phyloP scores from a whole-genome alignment of 2,888 invertebrate genomes.

The Archips crataeganus region DNA sequence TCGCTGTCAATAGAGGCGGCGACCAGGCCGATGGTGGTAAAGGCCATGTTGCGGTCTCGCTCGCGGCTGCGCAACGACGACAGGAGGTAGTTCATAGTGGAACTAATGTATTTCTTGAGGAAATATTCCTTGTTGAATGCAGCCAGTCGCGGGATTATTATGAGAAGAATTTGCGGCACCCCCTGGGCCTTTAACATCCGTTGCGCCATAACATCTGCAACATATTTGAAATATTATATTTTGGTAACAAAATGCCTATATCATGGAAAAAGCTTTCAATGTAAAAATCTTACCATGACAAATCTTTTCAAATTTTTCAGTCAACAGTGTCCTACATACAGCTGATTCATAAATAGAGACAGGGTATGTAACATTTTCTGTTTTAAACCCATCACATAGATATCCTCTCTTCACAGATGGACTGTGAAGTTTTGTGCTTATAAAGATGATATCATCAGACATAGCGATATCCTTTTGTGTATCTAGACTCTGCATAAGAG shows the following conservation, averaged over 20 bases:
- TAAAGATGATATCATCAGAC: constrained; percentile 85
- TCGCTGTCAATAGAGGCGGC: constrained; percentile 95
- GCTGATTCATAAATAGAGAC: constrained; percentile 93
- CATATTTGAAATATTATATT: constrained; percentile 18
- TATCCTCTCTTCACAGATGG: constrained; percentile 85
- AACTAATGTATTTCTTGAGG: constrained; percentile 89
- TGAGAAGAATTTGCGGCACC: constrained; percentile 94
- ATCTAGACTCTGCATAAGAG: constrained; percentile 87
- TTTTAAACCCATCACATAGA: constrained; percentile 79
- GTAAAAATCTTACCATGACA: constrained; percentile 83
- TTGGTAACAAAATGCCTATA: no score
- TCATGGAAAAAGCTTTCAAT: not conserved
- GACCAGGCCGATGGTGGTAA: constrained; percentile 95
- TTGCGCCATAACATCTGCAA: constrained; percentile 91
- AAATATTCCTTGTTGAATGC: constrained; percentile 96
- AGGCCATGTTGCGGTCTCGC: constrained; percentile 94
- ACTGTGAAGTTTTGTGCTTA: constrained; percentile 86
- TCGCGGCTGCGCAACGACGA: constrained; percentile 92
- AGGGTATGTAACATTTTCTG: constrained; percentile 82
- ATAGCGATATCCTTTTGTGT: constrained; percentile 77
- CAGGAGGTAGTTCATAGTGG: constrained; percentile 92
- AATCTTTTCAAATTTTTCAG: constrained; percentile 93
- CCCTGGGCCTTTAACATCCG: constrained; percentile 90
- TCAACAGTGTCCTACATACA: constrained; percentile 93
- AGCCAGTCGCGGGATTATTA: constrained; percentile 95